These are phyloP conservation scores for Tetranychus cinnabarinus DNA, from an alignment of 1,140 invertebrate genomes.

Conservation along the genomic window DNA sequence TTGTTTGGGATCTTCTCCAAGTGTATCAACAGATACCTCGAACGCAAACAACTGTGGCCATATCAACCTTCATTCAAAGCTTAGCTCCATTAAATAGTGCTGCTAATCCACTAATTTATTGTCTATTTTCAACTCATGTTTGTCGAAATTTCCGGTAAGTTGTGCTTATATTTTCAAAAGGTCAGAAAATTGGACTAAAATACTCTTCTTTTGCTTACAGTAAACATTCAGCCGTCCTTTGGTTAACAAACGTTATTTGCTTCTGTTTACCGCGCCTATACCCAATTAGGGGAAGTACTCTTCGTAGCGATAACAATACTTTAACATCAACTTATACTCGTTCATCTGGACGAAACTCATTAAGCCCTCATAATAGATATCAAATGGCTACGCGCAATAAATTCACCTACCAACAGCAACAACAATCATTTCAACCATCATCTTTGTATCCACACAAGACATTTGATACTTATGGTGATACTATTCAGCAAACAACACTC, in stretches of 20 bases:
- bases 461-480: too few species aligned
- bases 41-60: constrained; percentile 43
- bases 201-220: not conserved
- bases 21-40: constrained; percentile 59
- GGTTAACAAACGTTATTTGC: not conserved
- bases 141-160: not conserved
- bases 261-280: not conserved
- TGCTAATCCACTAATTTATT: constrained; percentile 84
- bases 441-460: too few species aligned
- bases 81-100: constrained; percentile 75
- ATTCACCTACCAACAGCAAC: too few species aligned
- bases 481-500: too few species aligned
- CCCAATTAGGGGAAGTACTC: not conserved
- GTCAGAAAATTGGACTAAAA: too few species aligned
- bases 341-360: not conserved
- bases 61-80: constrained; percentile 76
- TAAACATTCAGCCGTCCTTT: not conserved
- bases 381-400: too few species aligned
- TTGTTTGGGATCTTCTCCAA: constrained; percentile 74
- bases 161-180: not conserved
- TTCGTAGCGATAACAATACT: not conserved
- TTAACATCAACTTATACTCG: not conserved
- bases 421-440: too few species aligned
- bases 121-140: constrained; percentile 44
- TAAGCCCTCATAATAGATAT: not conserved